These are phyloP conservation scores for Sylvilagus bachmani DNA, from an alignment of 2,113 vertebrate species.

Conservation along the genomic window DNA sequence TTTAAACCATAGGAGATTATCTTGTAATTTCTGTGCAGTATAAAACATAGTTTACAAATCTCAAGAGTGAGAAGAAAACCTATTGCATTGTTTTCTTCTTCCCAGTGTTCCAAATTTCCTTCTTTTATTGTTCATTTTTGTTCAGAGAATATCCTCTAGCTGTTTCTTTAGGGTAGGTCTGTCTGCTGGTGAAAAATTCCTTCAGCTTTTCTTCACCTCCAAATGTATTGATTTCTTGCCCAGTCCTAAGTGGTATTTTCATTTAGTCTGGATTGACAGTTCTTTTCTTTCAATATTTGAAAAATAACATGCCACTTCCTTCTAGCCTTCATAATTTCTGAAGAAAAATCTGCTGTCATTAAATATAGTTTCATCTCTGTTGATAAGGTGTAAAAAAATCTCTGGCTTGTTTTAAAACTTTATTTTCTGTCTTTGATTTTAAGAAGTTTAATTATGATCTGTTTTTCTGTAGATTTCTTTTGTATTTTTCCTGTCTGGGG, in stretches of 20 bases:
- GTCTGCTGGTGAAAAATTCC: not conserved
- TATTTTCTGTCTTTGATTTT: not conserved
- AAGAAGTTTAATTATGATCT: not conserved
- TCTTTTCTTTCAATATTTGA: not conserved
- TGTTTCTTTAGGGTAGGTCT: not conserved
- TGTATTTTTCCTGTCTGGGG: not conserved
- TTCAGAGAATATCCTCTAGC: not conserved
- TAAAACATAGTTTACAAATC: not conserved
- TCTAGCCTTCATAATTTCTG: not conserved
- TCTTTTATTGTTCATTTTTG: not conserved
- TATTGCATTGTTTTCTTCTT: not conserved
- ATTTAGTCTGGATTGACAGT: not conserved
- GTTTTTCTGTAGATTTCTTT: not conserved
- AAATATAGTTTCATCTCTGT: not conserved
- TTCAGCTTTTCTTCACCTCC: not conserved
- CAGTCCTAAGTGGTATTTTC: not conserved
- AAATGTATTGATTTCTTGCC: not conserved
- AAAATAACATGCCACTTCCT: not conserved
- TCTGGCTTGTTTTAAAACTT: not conserved
- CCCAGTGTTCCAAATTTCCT: not conserved
- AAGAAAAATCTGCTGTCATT: not conserved
- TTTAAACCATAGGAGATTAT: not conserved
- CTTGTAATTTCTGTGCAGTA: not conserved
- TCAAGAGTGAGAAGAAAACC: not conserved
- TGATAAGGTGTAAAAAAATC: not conserved